A percentile compares a stretch with the other conserved stretches of the same genome.
These are phyloP conservation scores for Caenorhabditis sp. DNA, from an alignment of 2,888 invertebrate species.

Conservation along the genomic window DNA sequence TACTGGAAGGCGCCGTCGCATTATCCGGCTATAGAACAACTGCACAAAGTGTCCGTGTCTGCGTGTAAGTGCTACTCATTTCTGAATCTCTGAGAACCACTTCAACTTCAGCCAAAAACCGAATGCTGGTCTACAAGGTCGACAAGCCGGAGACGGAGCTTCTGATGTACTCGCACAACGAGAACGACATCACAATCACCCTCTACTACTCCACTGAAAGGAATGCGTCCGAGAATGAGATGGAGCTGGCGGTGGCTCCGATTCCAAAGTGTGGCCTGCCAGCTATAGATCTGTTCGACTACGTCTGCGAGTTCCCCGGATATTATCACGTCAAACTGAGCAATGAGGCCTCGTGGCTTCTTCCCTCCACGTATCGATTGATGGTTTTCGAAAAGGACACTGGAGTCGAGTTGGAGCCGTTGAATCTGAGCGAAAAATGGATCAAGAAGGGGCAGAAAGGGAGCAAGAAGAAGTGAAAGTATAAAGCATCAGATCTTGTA, in stretches of 20 bases:
- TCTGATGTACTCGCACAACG: conserved; percentile 66
- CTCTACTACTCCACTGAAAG: conserved; percentile 60
- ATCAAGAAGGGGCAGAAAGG: conserved; percentile 58
- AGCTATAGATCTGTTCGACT: conserved; percentile 66
- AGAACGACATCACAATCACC: conserved; percentile 62
- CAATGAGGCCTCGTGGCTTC: conserved; percentile 64
- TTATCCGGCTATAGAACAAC: conserved; percentile 58
- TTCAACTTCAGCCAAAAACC: conserved; percentile 49
- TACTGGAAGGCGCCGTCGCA: conserved; percentile 64
- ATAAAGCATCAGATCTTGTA: conserved; percentile 10
- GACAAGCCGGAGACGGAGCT: conserved; percentile 55
- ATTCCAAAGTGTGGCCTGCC: conserved; percentile 65
- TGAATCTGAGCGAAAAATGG: conserved; percentile 66
- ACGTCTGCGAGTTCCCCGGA: conserved; percentile 59
- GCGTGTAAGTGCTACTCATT: conserved; percentile 50
- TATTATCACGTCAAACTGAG: conserved; percentile 62
- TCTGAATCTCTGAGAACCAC: no score
- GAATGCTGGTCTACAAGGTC: conserved; percentile 58
- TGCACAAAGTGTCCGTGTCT: conserved; percentile 64
- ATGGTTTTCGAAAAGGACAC: conserved; percentile 49
- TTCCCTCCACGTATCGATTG: conserved; percentile 58
- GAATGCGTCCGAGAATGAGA: conserved; percentile 55
- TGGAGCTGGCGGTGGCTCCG: conserved; percentile 57
- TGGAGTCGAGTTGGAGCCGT: conserved; percentile 48
- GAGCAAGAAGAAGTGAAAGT: conserved; percentile 36